Percentiles rank a stretch among this genome's conserved stretches.
These are phyloP conservation scores for Drosophila ustulata DNA, from an alignment of 2,888 invertebrate species.

Conservation along the genomic window DNA sequence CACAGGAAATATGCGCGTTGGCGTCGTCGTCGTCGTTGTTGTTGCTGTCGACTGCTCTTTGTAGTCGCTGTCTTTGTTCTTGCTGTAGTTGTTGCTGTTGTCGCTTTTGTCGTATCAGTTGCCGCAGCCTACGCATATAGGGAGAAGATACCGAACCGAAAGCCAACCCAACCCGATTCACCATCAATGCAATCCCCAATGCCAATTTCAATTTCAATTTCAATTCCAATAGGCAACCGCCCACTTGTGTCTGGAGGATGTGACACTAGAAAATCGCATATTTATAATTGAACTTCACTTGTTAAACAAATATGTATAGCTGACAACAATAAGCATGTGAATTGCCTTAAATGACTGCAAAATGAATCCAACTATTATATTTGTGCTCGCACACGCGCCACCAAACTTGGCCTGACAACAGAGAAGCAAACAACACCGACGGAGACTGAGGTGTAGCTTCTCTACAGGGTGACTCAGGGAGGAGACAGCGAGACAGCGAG, in stretches of 20 bases:
- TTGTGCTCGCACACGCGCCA: constrained; percentile 18
- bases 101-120: constrained; percentile 44
- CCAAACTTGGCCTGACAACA: constrained; percentile 20
- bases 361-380: constrained; percentile 11
- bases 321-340: constrained; percentile 16
- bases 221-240: not conserved
- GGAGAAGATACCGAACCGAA: not conserved
- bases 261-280: constrained; percentile 12
- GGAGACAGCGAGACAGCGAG: too few species aligned
- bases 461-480: not conserved
- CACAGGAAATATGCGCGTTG: constrained; percentile 58
- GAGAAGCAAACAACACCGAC: not conserved
- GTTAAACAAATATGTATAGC: constrained; percentile 15
- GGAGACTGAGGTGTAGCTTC: not conserved
- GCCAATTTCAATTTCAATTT: not conserved
- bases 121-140: constrained; percentile 38
- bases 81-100: constrained; percentile 13
- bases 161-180: constrained; percentile 8
- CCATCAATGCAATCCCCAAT: constrained; percentile 6
- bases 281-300: constrained; percentile 54
- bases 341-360: constrained; percentile 28
- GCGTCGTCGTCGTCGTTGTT: constrained; percentile 26
- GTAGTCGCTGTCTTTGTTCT: constrained; percentile 12
- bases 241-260: constrained; percentile 22
- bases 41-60: constrained; percentile 28